Base-by-base conservation (phyloP, 2,888 invertebrate genomes). In the Schizotus pectinicornis region DNA sequence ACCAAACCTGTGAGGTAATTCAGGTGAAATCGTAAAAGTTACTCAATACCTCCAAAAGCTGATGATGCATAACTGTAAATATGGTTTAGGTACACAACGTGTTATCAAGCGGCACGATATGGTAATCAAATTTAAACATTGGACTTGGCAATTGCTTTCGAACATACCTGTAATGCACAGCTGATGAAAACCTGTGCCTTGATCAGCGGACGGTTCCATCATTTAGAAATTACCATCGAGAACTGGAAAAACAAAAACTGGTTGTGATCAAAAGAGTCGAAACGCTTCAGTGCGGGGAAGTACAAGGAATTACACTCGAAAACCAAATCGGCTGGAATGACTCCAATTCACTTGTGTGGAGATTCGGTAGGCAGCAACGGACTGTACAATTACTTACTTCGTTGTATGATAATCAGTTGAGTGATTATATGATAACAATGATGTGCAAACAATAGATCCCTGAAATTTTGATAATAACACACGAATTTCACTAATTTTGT, bases 111-210 rank as follows among this genome's bases (percentile, higher is more conserved):
- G 2, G 38, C 14, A 42, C n/a, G 6, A 48, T 11, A 50, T 12
- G 8, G 33, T 35, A 45, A 47, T 34, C 8, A 41, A 41, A 50
- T 41, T 30, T 22, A 22, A 22, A 22, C 22, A 22, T 22, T 22
- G 13, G 12, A 11, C 7, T 32, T 31, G 13, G 47, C 12, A 43
- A 34, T 9, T 42, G 56, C 35, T 14, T 51, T 42, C 56, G 37
- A 56, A 81, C 84, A 83, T 79, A 89, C 88, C 85, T 77, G 86
- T 87, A 62, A 89, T 83, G 77, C 85, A 86, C 63, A 89, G 81
- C 78, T 88, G 88, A 78, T 88, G 84, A 78, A 84, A 86, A 69
- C 85, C 85, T 68, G 81, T 71, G 53, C 78, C 79, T 68, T 76
- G 72, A 58, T 75, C 76, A 56, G 64, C 61, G 65, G 67, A 64